These are phyloP conservation scores for Oreochromis mossambicus DNA, from an alignment of 2,797 vertebrate genomes.

Conservation along the genomic window DNA sequence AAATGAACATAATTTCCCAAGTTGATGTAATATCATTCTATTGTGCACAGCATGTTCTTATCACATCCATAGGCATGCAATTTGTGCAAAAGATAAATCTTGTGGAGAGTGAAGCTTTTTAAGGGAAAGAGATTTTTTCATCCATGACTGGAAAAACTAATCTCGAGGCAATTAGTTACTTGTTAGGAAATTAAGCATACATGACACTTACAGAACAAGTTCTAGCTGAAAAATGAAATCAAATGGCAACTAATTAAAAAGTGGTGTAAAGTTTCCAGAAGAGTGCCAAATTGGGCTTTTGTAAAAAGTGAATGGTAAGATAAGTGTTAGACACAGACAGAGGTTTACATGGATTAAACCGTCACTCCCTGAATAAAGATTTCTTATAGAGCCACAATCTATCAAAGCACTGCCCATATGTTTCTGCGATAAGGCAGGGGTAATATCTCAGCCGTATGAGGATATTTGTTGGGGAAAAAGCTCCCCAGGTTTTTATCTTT, in stretches of 20 bases:
- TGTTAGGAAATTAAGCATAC: slow-evolving; percentile 50
- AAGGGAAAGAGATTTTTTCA: slow-evolving; percentile 20
- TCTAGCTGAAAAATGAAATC: slow-evolving; percentile 22
- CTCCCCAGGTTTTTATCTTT: slow-evolving; percentile 48
- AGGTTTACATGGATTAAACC: slow-evolving; percentile 51
- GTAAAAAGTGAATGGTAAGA: slow-evolving; percentile 10
- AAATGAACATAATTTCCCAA: slow-evolving; percentile 22
- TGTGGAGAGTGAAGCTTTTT: background rate
- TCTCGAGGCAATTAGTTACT: slow-evolving; percentile 58
- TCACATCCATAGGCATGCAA: background rate
- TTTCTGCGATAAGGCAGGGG: slow-evolving; percentile 50
- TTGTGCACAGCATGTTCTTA: background rate
- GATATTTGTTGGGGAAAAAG: slow-evolving; percentile 36
- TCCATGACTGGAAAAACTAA: slow-evolving; percentile 54
- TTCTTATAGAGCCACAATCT: slow-evolving; percentile 43
- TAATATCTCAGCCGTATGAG: slow-evolving; percentile 43
- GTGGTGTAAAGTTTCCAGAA: slow-evolving; percentile 4
- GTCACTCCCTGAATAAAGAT: slow-evolving; percentile 51
- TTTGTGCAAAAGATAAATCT: slow-evolving; percentile 28
- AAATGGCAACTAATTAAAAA: slow-evolving; percentile 43
- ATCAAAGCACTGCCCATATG: slow-evolving; percentile 44
- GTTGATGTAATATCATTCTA: background rate
- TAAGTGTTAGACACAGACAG: slow-evolving; percentile 1
- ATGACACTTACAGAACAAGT: slow-evolving; percentile 32
- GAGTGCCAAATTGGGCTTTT: background rate